Evolutionary conservation across 2,888 invertebrate genomes (phyloP), one percentile per base, ranked within the genome.

Genomic region (Tenthredo distinguenda): DNA sequence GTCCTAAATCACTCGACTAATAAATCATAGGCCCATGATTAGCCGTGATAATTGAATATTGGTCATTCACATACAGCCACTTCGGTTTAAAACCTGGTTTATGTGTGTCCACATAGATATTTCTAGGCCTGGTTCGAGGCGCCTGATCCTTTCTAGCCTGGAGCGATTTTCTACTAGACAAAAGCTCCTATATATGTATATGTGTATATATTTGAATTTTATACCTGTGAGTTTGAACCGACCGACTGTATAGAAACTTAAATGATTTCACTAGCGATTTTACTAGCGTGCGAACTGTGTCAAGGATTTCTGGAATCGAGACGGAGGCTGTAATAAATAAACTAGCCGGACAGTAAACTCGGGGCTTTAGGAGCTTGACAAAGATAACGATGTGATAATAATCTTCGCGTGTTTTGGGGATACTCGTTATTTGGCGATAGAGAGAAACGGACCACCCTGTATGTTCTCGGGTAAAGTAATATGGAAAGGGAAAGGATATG

Each of bases 371-470:
- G 65, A 65, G 65, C 65, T 26, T 65, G 65, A 12, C 21, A 31
- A 31, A 65, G 68, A 68, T 12, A 55, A 55, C n/a, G n/a, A 55
- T 15, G 68, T 10, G 68, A 68, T 68, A 34, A 68, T 34, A 34
- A 68, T 68, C 68, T 68, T 34, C 1, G 34, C 12, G 31, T 68
- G 68, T 68, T 68, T 68, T 68, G 1, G 34, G 62, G 31, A 68
- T 68, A 15, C 34, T 68, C 26, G 77, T 31, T 34, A 40, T 77
- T 55, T 55, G n/a, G 18, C n/a, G 50, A 31, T 77, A 55, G 5
- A 47, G 55, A 18, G 77, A 55, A 77, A 77, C 77, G 77, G 77
- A 77, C 77, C 77, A 77, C 77, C 77, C 77, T 77, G 31, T 55
- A 55, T 50, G 77, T 47, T n/a, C n/a, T 34, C 55, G 37, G 21